Conservation (phyloP, 2,888 invertebrate species). For the Orthosia cruda region DNA sequence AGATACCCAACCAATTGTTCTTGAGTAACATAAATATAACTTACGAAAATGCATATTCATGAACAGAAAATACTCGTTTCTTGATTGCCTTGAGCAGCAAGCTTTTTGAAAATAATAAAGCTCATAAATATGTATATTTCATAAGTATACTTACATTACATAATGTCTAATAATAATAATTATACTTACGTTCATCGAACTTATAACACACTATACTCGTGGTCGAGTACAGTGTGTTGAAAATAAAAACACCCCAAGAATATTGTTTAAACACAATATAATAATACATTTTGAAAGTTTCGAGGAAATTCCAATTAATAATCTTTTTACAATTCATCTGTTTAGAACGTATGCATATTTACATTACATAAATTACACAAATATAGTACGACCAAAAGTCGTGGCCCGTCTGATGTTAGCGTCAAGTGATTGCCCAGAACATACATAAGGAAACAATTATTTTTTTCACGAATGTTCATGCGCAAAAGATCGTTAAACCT, state of each 20-base stretch:
- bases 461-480: too few relatives aligned
- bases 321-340: neutral
- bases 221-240: constrained; percentile 18
- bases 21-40: neutral
- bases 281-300: neutral
- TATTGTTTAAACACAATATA: constrained; percentile 22
- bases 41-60: neutral
- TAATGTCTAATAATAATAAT: constrained; percentile 13
- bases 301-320: neutral
- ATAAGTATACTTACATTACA: constrained; percentile 5
- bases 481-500: too few relatives aligned
- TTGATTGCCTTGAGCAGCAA: neutral
- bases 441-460: too few relatives aligned
- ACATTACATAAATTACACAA: constrained; percentile 1
- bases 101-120: constrained; percentile 6
- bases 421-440: too few relatives aligned
- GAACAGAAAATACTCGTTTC: neutral
- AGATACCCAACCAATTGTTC: neutral
- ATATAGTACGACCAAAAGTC: too few relatives aligned
- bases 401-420: too few relatives aligned
- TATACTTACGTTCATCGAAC: constrained; percentile 23
- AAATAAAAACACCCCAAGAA: constrained; percentile 14
- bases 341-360: neutral
- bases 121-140: constrained; percentile 20
- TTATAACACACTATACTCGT: neutral